Conservation (phyloP, 2,113 vertebrate genomes). For the Rhabdomys dilectus region DNA sequence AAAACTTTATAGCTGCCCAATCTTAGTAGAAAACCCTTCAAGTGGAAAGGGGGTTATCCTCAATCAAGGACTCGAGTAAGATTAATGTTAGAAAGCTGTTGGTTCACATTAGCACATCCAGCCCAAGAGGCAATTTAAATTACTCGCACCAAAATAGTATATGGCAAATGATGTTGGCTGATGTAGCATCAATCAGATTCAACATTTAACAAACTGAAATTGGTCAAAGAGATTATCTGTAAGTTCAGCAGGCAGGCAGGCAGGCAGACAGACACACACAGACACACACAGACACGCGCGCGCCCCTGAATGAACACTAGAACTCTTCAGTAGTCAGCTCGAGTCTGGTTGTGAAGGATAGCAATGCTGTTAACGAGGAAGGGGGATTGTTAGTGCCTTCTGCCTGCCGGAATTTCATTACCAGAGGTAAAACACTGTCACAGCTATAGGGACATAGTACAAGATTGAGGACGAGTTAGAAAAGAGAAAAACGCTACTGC, state of each 20-base stretch:
- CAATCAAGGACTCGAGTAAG: slow-evolving; percentile 42
- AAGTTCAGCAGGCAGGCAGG: not conserved
- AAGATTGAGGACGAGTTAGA: rapidly evolving
- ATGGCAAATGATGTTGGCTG: not conserved
- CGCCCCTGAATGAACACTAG: not conserved
- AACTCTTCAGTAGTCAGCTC: not conserved
- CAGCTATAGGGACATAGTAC: not conserved
- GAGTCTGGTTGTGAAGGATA: not conserved
- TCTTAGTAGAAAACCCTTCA: slow-evolving; percentile 29
- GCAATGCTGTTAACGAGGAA: not conserved
- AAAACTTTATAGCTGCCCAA: slow-evolving; percentile 43
- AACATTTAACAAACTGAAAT: not conserved
- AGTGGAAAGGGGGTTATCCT: slow-evolving; percentile 30
- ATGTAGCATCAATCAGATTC: not conserved
- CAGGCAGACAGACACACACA: not conserved
- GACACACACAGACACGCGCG: rapidly evolving
- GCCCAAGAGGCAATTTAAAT: not conserved
- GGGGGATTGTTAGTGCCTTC: not conserved
- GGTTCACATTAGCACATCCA: slow-evolving; percentile 19
- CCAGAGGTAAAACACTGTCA: not conserved
- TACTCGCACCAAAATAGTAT: slow-evolving; percentile 3
- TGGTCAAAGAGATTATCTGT: not conserved
- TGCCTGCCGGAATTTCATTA: not conserved
- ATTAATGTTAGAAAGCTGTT: slow-evolving; percentile 21
- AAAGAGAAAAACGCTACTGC: not conserved